A percentile compares a stretch with the other conserved stretches of the same genome.
phyloP scores from a whole-genome alignment of 2,888 invertebrate genomes.

The Penaeus monodon region DNA sequence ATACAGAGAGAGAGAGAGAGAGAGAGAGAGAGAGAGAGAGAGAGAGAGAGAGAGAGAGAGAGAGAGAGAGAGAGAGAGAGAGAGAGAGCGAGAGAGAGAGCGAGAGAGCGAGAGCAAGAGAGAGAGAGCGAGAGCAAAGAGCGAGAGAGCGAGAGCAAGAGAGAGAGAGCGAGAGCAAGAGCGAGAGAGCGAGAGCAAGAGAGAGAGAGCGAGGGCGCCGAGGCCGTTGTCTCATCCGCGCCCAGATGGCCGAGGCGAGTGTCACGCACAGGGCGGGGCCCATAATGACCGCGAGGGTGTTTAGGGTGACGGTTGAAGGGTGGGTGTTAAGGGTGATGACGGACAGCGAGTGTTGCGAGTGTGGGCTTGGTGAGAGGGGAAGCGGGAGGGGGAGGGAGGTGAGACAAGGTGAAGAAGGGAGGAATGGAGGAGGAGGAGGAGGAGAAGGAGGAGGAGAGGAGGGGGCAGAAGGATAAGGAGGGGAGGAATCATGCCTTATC shows the following conservation, averaged over 20 bases:
- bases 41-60: background rate
- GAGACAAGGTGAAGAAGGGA: background rate
- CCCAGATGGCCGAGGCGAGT: background rate
- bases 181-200: background rate
- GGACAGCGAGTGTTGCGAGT: background rate
- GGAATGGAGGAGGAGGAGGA: too few relatives aligned
- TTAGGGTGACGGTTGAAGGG: background rate
- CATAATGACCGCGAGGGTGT: conserved; percentile 7
- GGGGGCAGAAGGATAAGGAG: too few relatives aligned
- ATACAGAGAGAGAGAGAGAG: background rate
- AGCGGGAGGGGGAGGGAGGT: background rate
- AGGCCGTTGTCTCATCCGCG: too few relatives aligned
- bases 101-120: background rate
- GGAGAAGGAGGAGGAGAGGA: too few relatives aligned
- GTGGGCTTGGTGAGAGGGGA: background rate
- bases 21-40: too few relatives aligned
- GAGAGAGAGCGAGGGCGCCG: background rate
- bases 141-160: background rate
- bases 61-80: background rate
- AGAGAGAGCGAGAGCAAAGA: background rate
- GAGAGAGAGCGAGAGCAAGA: background rate
- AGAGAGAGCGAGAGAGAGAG: background rate
- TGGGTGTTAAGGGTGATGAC: background rate
- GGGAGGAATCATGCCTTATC: too few relatives aligned
- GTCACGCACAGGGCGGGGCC: too few relatives aligned